Evolutionary conservation across 2,888 invertebrate genomes (phyloP).

Genomic region (Stenoptilia bipunctidactyla): DNA sequence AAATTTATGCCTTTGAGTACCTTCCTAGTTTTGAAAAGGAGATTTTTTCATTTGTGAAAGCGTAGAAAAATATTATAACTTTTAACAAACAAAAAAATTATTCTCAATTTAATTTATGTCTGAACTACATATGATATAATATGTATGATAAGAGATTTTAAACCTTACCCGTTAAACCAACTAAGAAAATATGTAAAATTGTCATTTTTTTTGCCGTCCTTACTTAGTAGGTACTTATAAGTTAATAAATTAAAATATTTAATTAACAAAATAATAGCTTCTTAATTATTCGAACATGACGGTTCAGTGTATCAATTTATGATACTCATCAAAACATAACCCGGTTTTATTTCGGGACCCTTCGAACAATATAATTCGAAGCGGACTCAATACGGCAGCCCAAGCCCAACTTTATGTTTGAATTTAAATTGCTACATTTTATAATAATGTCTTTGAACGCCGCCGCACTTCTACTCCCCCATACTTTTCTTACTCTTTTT

Average conservation of each 20-base stretch:
- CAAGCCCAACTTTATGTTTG: constrained; percentile 44
- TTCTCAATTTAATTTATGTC: too few relatives aligned
- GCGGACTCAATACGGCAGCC: constrained; percentile 27
- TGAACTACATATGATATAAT: too few relatives aligned
- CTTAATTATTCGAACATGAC: constrained; percentile 15
- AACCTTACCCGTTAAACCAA: too few relatives aligned
- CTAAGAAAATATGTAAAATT: too few relatives aligned
- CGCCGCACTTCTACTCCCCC: constrained; percentile 39
- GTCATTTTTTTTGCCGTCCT: too few relatives aligned
- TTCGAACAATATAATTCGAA: constrained; percentile 17
- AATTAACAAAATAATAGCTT: constrained; percentile 16
- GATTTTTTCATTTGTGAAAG: too few relatives aligned
- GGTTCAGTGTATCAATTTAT: constrained; percentile 2
- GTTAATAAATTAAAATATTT: too few relatives aligned
- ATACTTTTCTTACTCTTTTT: constrained; percentile 38
- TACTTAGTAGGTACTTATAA: too few relatives aligned
- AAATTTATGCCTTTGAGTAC: constrained; percentile 6
- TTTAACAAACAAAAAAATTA: too few relatives aligned
- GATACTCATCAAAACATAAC: constrained; percentile 9
- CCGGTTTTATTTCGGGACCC: constrained; percentile 5
- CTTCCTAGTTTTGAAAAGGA: too few relatives aligned
- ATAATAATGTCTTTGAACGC: constrained; percentile 51
- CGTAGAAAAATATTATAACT: too few relatives aligned
- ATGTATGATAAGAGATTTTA: too few relatives aligned
- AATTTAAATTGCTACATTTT: constrained; percentile 63